Percentiles rank a stretch among this genome's conserved stretches.
Evolutionary conservation across 2,113 vertebrate species (phyloP).

Genomic region (Rhodinocichla rosea): DNA sequence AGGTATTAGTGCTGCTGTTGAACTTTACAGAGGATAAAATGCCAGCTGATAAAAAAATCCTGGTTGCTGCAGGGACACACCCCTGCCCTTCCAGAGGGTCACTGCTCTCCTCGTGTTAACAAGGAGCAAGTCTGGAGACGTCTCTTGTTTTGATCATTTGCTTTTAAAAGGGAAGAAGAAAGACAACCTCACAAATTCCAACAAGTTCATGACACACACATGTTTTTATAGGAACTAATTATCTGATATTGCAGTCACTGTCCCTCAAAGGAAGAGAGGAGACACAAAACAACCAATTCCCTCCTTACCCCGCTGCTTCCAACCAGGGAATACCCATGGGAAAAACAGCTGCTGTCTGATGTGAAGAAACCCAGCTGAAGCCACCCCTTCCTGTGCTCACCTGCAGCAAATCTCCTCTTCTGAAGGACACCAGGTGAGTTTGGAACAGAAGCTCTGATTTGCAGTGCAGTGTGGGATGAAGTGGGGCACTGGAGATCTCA

Average conservation of each 20-base stretch:
- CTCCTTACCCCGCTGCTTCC: rapidly evolving
- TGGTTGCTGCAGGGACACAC: neutral
- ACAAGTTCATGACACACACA: neutral
- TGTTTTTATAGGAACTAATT: neutral
- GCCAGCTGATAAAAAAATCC: neutral
- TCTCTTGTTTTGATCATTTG: neutral
- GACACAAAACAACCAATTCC: neutral
- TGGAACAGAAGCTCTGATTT: neutral
- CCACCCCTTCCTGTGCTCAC: rapidly evolving
- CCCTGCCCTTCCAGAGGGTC: neutral
- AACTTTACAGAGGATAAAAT: neutral
- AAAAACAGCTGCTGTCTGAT: neutral
- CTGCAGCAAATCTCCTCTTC: neutral
- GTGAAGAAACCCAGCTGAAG: neutral
- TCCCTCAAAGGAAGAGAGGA: neutral
- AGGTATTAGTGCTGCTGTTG: neutral
- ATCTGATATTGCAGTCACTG: neutral
- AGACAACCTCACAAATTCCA: neutral
- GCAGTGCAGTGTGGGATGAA: rapidly evolving
- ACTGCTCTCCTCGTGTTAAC: neutral
- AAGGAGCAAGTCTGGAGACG: neutral
- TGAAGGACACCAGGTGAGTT: neutral
- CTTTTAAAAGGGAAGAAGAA: neutral
- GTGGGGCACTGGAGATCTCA: rapidly evolving
- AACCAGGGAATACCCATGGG: rapidly evolving